Conservation (phyloP, 53 echinoderm and acorn worm species). For the Paracentrotus lividus region DNA sequence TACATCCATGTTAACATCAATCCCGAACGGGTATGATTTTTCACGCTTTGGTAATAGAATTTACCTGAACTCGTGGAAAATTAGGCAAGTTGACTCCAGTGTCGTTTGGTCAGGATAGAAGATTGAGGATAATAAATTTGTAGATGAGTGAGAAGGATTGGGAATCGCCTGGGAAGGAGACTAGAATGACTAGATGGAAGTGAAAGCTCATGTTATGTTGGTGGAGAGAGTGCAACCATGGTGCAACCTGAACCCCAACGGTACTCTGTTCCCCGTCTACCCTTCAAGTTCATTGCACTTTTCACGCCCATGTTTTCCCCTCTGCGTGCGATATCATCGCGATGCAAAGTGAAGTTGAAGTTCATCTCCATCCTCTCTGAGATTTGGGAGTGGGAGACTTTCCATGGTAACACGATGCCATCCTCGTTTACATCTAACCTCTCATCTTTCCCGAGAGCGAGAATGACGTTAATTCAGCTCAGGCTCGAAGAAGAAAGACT, state of each 20-base stretch:
- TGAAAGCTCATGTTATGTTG: neutral
- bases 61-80: neutral
- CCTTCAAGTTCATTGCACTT: constrained; percentile 47
- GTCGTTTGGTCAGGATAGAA: neutral
- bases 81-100: no score
- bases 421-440: constrained; percentile 16
- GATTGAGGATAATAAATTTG: neutral
- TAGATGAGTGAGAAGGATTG: neutral
- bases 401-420: neutral
- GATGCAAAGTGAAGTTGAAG: constrained; percentile 16
- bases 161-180: constrained; percentile 1
- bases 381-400: constrained; percentile 15
- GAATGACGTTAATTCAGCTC: no score
- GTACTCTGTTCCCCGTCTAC: neutral
- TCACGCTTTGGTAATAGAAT: neutral
- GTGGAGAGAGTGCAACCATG: no score
- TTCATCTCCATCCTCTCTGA: neutral
- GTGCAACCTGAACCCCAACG: constrained; percentile 33
- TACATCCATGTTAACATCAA: neutral
- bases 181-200: constrained; percentile 38
- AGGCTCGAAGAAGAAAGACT: no score
- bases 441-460: neutral
- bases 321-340: neutral
- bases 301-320: constrained; percentile 15
- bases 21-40: neutral